Base-by-base conservation (phyloP, 2,888 invertebrate genomes). In the Lycaena phlaeas region DNA sequence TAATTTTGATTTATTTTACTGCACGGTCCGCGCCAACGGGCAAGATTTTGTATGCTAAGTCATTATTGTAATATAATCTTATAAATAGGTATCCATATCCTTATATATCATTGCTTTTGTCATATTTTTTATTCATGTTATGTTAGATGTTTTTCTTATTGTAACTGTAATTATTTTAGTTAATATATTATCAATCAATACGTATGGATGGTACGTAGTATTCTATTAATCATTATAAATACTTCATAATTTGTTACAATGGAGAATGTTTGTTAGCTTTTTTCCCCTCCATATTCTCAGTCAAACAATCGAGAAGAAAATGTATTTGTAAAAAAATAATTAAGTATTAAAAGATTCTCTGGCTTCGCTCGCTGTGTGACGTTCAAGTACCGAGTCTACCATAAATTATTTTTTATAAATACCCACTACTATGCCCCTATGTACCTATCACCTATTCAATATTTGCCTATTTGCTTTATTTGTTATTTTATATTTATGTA, bases 51-150 rank as follows among this genome's bases (percentile, higher is more conserved):
- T 34, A 34, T 18, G 34, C 34, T 34, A 34, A 34, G 34, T 34
- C 34, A 34, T 34, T 22, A 34, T 34, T 34, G 12, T 34, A 34
- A 34, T 12, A 18, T 34, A 34, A 17, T 34, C 34, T 12, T 34
- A 11, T 22, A 9, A 18, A 9, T 34, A 34, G 22, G 34, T 3
- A 34, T 18, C 15, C 12, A 12, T 34, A 18, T 34, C 12, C 18
- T n/a, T 34, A 18, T 31, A 18, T 18, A 11, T 34, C 34, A 34
- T 34, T 34, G 34, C 22, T 34, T 34, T 18, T 34, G 22, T 22
- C 34, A 34, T 34, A 34, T 4, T 17, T 34, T 22, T 34, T 34
- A 34, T 34, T 34, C 34, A 18, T 34, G 22, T 34, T 34, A 34
- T 11, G 34, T 34, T 34, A 34, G 34, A 34, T 12, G 14, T 34